These are phyloP conservation scores for Bubo bubo DNA, from an alignment of 2,113 vertebrate species.

Conservation along the genomic window DNA sequence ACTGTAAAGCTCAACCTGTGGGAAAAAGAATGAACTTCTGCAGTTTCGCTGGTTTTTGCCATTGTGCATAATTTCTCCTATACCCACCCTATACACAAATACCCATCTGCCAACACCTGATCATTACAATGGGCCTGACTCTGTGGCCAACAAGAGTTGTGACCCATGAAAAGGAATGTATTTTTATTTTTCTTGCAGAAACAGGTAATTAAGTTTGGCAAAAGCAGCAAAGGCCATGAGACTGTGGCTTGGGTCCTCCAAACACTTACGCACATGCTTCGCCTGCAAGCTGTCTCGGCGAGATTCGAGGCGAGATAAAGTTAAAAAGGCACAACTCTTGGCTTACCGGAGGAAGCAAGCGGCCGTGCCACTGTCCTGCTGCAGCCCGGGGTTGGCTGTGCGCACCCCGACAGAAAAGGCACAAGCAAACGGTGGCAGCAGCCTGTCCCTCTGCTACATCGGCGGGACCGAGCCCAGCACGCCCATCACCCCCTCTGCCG, in stretches of 20 bases:
- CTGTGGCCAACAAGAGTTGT: neutral
- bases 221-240: neutral
- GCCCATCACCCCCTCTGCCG: fast-evolving
- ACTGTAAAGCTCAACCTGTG: constrained; percentile 14
- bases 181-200: neutral
- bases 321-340: neutral
- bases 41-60: neutral
- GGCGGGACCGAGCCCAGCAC: fast-evolving
- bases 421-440: fast-evolving
- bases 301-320: neutral
- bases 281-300: neutral
- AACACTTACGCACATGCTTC: neutral
- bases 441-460: fast-evolving
- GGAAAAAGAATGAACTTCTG: constrained; percentile 5
- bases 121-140: fast-evolving
- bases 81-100: neutral
- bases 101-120: neutral
- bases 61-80: neutral
- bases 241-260: neutral
- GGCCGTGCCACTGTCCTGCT: neutral
- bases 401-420: too few relatives aligned
- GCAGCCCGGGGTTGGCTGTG: neutral
- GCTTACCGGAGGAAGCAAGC: neutral
- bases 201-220: neutral
- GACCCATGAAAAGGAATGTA: neutral